Evolutionary conservation across 1,140 invertebrate genomes (phyloP), one percentile per base, ranked within the genome.

Genomic region (Drosophila kohkoa): DNA sequence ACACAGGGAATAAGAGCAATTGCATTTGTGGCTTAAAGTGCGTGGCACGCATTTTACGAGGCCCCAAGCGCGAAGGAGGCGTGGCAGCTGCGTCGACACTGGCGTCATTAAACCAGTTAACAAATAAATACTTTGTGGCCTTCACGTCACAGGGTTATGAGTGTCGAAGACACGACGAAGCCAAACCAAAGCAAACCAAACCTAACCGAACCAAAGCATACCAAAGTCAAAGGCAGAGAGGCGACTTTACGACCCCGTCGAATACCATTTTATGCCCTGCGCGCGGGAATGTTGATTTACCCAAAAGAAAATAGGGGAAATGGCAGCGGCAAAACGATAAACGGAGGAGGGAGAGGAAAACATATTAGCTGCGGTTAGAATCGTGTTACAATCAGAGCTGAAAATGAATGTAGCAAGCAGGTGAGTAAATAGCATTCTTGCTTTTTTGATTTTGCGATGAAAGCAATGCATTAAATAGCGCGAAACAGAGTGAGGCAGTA

Each of bases 51-150:
- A 73, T 72, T 88, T 88, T 88, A 88, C 72, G 83, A 45, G 64
- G 11, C 54, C n/a, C 54, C 32, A 10, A 59, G 41, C 63, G 38
- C 60, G 59, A 72, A 65, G 57, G 48, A 65, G 65, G 25, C 67
- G 67, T 62, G 71, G 51, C 52, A 52, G 45, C 60, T 62, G 68
- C 78, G 15, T 46, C 49, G 49, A 70, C 81, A 55, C 74, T 69
- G 85, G 77, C 81, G 85, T 88, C 83, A 88, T 89, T 88, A 88
- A 88, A 88, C 81, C 83, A 89, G 83, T 88, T 88, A 88, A 83
- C 83, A 88, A 89, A 88, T 88, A 88, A 88, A 88, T 89, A 83
- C 83, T 79, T 77, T 66, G 76, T 64, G 75, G 54, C 82, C 65
- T 60, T 55, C 59, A 48, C 45, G 46, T 75, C 62, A 79, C 71